These are phyloP conservation scores for Macrochelys suwanniensis DNA, from an alignment of 2,797 vertebrate genomes.

Conservation along the genomic window DNA sequence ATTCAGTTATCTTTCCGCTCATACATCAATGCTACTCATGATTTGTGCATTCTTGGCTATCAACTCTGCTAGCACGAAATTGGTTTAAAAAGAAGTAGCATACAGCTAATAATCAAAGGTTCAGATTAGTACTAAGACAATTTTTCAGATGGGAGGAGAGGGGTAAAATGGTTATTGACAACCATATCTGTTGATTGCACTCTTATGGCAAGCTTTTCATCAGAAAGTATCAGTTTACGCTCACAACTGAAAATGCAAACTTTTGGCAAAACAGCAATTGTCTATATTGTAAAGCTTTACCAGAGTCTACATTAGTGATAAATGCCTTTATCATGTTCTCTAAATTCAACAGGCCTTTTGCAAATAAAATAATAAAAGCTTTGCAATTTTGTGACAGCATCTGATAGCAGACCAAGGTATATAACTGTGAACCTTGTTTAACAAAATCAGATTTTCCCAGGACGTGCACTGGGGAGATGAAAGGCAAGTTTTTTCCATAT, in stretches of 20 bases:
- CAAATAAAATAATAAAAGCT: constrained; percentile 38
- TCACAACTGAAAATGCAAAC: constrained; percentile 41
- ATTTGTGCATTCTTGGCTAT: background rate
- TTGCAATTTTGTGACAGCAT: constrained; percentile 7
- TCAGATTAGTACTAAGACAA: rapidly evolving
- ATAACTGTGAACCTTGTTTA: background rate
- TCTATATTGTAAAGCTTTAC: constrained; percentile 57
- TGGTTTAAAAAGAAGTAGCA: background rate
- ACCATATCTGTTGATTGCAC: background rate
- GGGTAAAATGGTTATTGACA: background rate
- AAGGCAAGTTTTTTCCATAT: background rate
- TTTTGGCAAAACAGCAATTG: constrained; percentile 57
- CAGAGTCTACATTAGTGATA: constrained; percentile 44
- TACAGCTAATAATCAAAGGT: background rate
- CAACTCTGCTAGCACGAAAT: background rate
- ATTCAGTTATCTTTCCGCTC: background rate
- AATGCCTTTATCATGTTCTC: background rate
- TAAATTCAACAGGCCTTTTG: constrained; percentile 53
- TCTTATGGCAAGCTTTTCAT: background rate
- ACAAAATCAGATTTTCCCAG: background rate
- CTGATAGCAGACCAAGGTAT: background rate
- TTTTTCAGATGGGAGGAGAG: background rate
- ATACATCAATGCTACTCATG: rapidly evolving
- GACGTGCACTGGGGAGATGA: background rate
- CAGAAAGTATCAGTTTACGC: constrained; percentile 12